These are phyloP conservation scores for Apodemia duryi DNA, from an alignment of 2,888 invertebrate species.

Conservation along the genomic window DNA sequence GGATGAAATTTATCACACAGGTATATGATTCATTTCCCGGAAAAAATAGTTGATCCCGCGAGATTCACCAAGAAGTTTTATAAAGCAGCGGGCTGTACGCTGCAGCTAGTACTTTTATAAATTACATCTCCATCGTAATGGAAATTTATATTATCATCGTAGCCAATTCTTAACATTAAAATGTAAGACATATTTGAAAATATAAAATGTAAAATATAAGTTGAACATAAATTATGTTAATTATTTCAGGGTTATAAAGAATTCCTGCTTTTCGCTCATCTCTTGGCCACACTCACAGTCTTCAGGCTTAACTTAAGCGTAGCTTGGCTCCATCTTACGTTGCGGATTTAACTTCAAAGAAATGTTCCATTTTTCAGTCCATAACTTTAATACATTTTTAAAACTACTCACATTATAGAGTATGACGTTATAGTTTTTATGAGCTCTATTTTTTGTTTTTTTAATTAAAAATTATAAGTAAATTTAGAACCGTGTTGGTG, in stretches of 20 bases:
- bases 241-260: slow-evolving; percentile 22
- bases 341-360: slow-evolving; percentile 55
- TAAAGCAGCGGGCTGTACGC: too few relatives aligned
- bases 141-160: too few relatives aligned
- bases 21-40: too few relatives aligned
- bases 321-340: slow-evolving; percentile 46
- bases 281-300: slow-evolving; percentile 38
- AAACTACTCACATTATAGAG: not conserved
- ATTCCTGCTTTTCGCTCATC: slow-evolving; percentile 35
- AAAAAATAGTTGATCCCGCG: too few relatives aligned
- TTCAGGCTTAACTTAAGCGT: slow-evolving; percentile 44
- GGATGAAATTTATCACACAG: too few relatives aligned
- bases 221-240: not conserved
- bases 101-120: too few relatives aligned
- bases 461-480: not conserved
- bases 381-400: slow-evolving; percentile 13
- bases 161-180: too few relatives aligned
- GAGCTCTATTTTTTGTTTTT: not conserved
- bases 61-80: too few relatives aligned
- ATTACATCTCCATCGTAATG: too few relatives aligned
- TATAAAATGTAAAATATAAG: too few relatives aligned
- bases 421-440: not conserved
- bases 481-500: too few relatives aligned
- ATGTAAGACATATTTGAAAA: too few relatives aligned
- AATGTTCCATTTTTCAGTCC: slow-evolving; percentile 41